phyloP scores from a whole-genome alignment of 2,113 vertebrate species.

The Polypterus senegalus region DNA sequence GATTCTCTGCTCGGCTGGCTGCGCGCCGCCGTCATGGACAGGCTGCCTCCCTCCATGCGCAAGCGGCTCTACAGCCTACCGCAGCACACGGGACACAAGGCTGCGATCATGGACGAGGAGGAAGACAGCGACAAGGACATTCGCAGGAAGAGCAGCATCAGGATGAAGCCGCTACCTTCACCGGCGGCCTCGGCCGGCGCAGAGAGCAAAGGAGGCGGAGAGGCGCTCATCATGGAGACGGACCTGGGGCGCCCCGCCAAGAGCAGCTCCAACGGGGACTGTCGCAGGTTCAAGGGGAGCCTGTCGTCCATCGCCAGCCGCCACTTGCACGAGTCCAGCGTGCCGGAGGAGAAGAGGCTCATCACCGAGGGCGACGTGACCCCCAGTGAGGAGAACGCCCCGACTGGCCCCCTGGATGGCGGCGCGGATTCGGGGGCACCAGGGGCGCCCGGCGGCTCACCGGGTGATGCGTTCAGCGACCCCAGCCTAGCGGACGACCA shows the following conservation, averaged over 20 bases:
- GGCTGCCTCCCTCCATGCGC: constrained; percentile 91
- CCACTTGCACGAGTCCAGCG: constrained; percentile 70
- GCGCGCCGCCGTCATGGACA: constrained; percentile 73
- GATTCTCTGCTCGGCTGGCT: constrained; percentile 3
- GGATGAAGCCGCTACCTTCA: constrained; percentile 79
- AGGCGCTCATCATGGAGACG: constrained; percentile 56
- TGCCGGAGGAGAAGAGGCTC: constrained; percentile 78
- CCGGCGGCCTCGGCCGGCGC: constrained; percentile 48
- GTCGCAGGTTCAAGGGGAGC: constrained; percentile 84
- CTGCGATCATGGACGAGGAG: constrained; percentile 83
- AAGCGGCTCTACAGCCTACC: constrained; percentile 97
- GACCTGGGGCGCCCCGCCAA: constrained; percentile 66
- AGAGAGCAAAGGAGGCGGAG: constrained; percentile 48
- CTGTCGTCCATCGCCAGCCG: constrained; percentile 85
- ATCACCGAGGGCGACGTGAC: constrained; percentile 76
- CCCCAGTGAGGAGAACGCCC: constrained; percentile 60
- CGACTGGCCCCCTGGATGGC: constrained; percentile 57
- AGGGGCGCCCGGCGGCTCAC: constrained; percentile 39
- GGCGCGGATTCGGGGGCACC: constrained; percentile 48
- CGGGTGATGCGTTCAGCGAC: constrained; percentile 41
- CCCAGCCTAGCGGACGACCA: constrained; percentile 74
- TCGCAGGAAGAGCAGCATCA: constrained; percentile 82
- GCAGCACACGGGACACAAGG: constrained; percentile 83
- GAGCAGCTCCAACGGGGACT: constrained; percentile 93
- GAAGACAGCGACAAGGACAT: constrained; percentile 76